These are phyloP conservation scores for Porites lobata DNA, from an alignment of 92 coral and sea anemone genomes.

Conservation along the genomic window DNA sequence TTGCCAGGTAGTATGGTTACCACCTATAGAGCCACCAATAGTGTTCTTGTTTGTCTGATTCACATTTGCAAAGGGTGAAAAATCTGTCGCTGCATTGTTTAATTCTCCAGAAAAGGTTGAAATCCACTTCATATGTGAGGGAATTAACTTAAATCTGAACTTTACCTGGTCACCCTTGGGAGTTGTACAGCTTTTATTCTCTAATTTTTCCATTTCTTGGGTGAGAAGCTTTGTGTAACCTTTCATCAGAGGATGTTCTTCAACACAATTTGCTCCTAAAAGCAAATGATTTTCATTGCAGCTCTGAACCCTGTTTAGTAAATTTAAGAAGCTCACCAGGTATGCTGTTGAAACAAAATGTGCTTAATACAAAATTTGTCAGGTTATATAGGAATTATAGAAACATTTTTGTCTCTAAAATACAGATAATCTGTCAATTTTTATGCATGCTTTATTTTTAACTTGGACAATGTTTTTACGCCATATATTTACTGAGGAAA, in stretches of 20 bases:
- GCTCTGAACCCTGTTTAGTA: slow-evolving; percentile 70
- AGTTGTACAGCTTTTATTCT: slow-evolving; percentile 55
- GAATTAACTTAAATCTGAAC: slow-evolving; percentile 65
- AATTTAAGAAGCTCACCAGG: slow-evolving; percentile 74
- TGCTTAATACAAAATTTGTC: slow-evolving; percentile 28
- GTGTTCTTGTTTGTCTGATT: slow-evolving; percentile 34
- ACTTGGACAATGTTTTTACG: too few relatives aligned
- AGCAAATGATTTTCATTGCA: slow-evolving; percentile 72
- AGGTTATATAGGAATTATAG: not conserved
- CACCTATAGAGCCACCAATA: slow-evolving; percentile 69
- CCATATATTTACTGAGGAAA: too few relatives aligned
- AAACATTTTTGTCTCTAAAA: slow-evolving; percentile 7
- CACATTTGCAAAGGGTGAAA: slow-evolving; percentile 80
- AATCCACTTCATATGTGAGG: slow-evolving; percentile 80
- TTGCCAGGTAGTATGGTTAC: slow-evolving; percentile 69
- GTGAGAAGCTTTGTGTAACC: slow-evolving; percentile 55
- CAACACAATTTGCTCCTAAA: slow-evolving; percentile 77
- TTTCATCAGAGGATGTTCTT: slow-evolving; percentile 64
- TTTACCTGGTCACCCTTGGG: slow-evolving; percentile 61
- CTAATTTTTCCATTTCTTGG: slow-evolving; percentile 72
- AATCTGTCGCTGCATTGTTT: slow-evolving; percentile 76
- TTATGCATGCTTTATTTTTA: too few relatives aligned
- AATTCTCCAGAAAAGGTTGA: slow-evolving; percentile 75
- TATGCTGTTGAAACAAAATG: slow-evolving; percentile 54
- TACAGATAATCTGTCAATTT: not conserved